Base-by-base conservation (phyloP, 2,888 invertebrate genomes). In the Leptinotarsa haldemani region DNA sequence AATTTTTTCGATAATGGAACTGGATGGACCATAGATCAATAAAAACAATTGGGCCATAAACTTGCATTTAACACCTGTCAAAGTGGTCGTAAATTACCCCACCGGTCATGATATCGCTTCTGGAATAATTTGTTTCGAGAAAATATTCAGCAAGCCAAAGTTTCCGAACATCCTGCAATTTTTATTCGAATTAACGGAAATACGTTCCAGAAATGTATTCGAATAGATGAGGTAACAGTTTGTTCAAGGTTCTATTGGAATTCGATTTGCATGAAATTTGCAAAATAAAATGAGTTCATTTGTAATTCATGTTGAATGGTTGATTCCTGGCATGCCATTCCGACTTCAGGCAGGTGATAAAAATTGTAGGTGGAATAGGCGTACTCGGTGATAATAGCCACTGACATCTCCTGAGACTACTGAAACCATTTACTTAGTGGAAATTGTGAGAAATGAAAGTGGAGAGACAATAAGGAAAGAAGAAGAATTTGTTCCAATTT, bases 201-300 rank as follows among this genome's bases (percentile, higher is more conserved):
- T 56, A 15, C 56, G 25, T 56, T 56, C 20, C 4, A 22, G 22
- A 15, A 56, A 22, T 15, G 22, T 56, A 56, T 56, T 56, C 56
- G 13, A 56, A 22, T 56, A 13, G 56, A 56, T 56, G 56, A 56
- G 56, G 25, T 56, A 56, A 56, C 56, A 56, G 20, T 56, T 25
- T 15, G 9, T 56, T 56, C 56, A 56, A 56, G 56, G 25, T 22
- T 56, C 13, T 13, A 22, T 56, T 22, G 15, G 56, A 22, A 22
- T 56, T 22, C 56, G 56, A 22, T 56, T 56, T 20, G 20, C 56
- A 56, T 56, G 20, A 56, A 56, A 56, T 25, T 56, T 56, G 56
- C 56, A 56, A 22, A 40, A 56, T 13, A 4, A 56, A 56, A 56
- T 4, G 22, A 20, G 4, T 56, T 13, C 12, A 56, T 56, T 56